Base-by-base conservation (phyloP, 1,140 invertebrate genomes). In the Spodoptera frugiperda region DNA sequence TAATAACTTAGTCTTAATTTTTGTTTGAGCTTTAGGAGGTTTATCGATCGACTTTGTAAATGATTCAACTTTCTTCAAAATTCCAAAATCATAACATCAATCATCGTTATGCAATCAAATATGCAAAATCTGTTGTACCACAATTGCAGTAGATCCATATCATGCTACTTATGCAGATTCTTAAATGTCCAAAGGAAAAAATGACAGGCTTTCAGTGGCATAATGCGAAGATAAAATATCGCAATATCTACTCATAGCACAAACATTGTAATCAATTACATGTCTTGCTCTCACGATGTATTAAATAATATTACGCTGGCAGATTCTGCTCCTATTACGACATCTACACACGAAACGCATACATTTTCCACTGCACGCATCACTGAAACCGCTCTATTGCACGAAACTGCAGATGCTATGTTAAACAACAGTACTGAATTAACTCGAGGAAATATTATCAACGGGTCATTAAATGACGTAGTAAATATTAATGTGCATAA, bases 401-500 rank as follows among this genome's bases (percentile, higher is more conserved):
- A 76, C 19, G 39, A 48, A 71, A 61, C 21, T 46, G 48, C 59
- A 63, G 19, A 51, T 12, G 33, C 55, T 65, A 39, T n/a, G 67
- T 53, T 21, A 71, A 77, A 71, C 25, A 77, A 33, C 39, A 78
- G 73, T 19, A 78, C 70, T 72, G 67, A 80, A 76, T 78, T 81
- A 78, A 78, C 84, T 84, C 77, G 81, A 81, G 76, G 81, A 86
- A 83, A 85, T 70, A 79, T 79, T 74, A 80, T 65, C 54, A 79
- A 68, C 71, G 57, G 61, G 75, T 68, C 77, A 71, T 73, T 59
- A 80, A 79, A 74, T 81, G 77, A 81, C 74, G 81, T 74, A 76
- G 79, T 80, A 82, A 88, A 88, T 83, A 86, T 85, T 88, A 86
- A 87, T 83, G 74, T 74, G 65, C 74, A 76, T 86, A 84, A 88